Percentiles rank a stretch among this genome's conserved stretches.
phyloP scores from a whole-genome alignment of 1,140 invertebrate species.

The Drosophila nasuta region DNA sequence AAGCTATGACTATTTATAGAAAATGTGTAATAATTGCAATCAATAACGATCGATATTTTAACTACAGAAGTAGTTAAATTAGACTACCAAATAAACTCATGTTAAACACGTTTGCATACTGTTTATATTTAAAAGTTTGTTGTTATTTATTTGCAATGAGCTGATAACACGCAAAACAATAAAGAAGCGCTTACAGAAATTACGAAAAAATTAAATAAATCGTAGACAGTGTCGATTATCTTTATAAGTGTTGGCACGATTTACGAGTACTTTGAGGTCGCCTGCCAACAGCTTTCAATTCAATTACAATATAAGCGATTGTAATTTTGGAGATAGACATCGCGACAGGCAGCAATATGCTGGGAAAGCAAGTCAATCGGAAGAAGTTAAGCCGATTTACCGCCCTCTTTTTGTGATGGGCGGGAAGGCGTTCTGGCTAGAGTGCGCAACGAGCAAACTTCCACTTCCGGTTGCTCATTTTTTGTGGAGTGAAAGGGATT shows the following conservation, averaged over 20 bases:
- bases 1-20: too few relatives aligned
- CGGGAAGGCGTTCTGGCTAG: conserved; percentile 7
- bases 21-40: too few relatives aligned
- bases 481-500: conserved; percentile 35
- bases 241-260: not conserved
- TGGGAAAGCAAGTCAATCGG: conserved; percentile 61
- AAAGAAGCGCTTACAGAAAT: not conserved
- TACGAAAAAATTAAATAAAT: not conserved
- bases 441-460: conserved; percentile 9
- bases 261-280: not conserved
- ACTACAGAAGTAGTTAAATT: too few relatives aligned
- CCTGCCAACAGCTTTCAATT: conserved; percentile 38
- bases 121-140: too few relatives aligned
- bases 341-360: conserved; percentile 33
- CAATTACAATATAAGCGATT: conserved; percentile 73
- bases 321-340: conserved; percentile 62
- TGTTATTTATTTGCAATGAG: too few relatives aligned
- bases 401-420: conserved; percentile 37
- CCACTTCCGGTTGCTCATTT: conserved; percentile 60
- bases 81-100: too few relatives aligned
- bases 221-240: not conserved
- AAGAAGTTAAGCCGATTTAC: conserved; percentile 77
- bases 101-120: too few relatives aligned
- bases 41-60: too few relatives aligned
- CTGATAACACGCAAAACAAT: too few relatives aligned